These are phyloP conservation scores for Copidosoma aretas DNA, from an alignment of 2,888 invertebrate genomes.

Conservation along the genomic window DNA sequence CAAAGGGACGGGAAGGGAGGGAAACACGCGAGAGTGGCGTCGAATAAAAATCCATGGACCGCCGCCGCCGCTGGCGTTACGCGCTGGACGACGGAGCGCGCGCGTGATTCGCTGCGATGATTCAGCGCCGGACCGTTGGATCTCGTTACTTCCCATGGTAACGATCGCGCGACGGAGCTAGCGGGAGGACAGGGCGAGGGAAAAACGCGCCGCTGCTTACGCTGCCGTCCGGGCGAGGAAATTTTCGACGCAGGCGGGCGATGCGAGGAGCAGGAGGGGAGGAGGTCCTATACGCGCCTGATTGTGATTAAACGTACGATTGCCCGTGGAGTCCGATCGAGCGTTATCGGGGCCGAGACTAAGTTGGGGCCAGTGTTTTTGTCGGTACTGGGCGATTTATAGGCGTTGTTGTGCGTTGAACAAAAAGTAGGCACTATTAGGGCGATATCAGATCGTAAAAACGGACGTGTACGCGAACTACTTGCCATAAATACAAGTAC, in stretches of 20 bases:
- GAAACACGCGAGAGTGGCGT: conserved; percentile 5
- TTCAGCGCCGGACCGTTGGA: conserved; percentile 13
- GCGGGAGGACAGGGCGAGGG: not conserved
- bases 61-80: not conserved
- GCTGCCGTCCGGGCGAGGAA: not conserved
- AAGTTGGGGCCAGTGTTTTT: too few relatives aligned
- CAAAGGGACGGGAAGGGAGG: conserved; percentile 15
- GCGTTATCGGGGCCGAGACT: too few relatives aligned
- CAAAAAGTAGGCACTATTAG: too few relatives aligned
- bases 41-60: conserved; percentile 25
- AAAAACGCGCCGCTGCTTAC: too few relatives aligned
- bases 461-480: too few relatives aligned
- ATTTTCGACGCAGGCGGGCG: not conserved
- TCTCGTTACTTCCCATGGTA: conserved; percentile 29
- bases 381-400: too few relatives aligned
- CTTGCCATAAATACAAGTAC: too few relatives aligned
- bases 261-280: not conserved
- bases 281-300: not conserved
- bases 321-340: too few relatives aligned
- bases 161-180: conserved; percentile 33
- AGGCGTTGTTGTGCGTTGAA: too few relatives aligned
- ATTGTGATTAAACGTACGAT: not conserved
- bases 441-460: too few relatives aligned
- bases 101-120: conserved; percentile 35
- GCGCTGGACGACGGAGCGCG: not conserved